Percentiles rank a stretch among this genome's conserved stretches.
Evolutionary conservation across 2,888 invertebrate species (phyloP).

Genomic region (Drosophila fungiperda): DNA sequence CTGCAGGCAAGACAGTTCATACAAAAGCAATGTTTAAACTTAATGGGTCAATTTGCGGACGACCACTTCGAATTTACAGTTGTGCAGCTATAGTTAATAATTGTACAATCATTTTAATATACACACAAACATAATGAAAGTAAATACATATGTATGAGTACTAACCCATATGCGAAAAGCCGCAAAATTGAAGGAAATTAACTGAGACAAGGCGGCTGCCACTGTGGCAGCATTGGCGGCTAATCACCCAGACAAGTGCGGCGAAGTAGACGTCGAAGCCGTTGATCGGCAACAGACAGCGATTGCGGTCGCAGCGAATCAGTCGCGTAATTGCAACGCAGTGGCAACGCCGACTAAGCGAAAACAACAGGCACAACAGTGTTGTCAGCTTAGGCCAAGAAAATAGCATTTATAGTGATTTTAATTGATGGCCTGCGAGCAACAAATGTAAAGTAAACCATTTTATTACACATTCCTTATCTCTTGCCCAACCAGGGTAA

Average conservation of each 20-base stretch:
- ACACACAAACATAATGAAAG: conserved; percentile 9
- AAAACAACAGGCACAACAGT: conserved; percentile 36
- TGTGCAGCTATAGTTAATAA: conserved; percentile 22
- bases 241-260: conserved; percentile 55
- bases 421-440: not conserved
- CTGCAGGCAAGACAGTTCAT: conserved; percentile 9
- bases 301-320: conserved; percentile 57
- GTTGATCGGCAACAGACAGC: conserved; percentile 22
- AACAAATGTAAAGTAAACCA: not conserved
- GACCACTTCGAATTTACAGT: conserved; percentile 47
- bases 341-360: conserved; percentile 62
- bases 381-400: conserved; percentile 24
- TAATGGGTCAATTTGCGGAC: conserved; percentile 69
- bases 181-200: conserved; percentile 65
- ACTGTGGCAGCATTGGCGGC: conserved; percentile 32
- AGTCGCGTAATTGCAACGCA: conserved; percentile 56
- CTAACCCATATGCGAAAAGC: conserved; percentile 63
- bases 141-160: conserved; percentile 10
- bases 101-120: conserved; percentile 11
- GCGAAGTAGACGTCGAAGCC: conserved; percentile 14
- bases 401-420: not conserved
- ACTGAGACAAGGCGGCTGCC: conserved; percentile 38
- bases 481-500: not conserved
- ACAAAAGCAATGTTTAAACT: conserved; percentile 37
- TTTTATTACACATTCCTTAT: not conserved